Percentiles rank a stretch among this genome's conserved stretches.
phyloP scores from a whole-genome alignment of 37 sponge, comb jelly and placozoan species.

The Tethya wilhelma region DNA sequence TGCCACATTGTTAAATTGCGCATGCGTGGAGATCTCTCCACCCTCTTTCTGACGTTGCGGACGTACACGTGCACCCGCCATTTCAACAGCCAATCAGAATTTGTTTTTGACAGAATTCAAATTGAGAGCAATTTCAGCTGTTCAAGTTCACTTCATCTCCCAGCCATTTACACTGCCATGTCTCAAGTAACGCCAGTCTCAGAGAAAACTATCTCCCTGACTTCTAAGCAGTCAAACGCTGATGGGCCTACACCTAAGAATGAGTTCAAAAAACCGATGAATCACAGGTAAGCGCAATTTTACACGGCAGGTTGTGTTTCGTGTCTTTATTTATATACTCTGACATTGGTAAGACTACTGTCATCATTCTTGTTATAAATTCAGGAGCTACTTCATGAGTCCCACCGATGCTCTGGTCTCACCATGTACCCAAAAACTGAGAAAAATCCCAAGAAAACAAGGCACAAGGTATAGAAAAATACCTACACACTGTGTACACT shows the following conservation, averaged over 20 bases:
- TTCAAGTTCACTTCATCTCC: not conserved
- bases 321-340: too few relatives aligned
- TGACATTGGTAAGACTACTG: too few relatives aligned
- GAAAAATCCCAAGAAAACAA: constrained; percentile 7
- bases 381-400: constrained; percentile 76
- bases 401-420: constrained; percentile 89
- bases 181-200: constrained; percentile 49
- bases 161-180: constrained; percentile 13
- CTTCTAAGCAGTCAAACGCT: not conserved
- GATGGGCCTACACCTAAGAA: constrained; percentile 51
- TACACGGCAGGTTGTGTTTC: too few relatives aligned
- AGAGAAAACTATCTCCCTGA: constrained; percentile 34
- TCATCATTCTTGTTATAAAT: too few relatives aligned
- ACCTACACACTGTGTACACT: too few relatives aligned
- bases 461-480: not conserved
- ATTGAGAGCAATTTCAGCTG: not conserved
- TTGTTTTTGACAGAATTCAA: not conserved
- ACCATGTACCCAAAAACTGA: constrained; percentile 83
- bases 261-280: constrained; percentile 54
- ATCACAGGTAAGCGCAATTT: constrained; percentile 7
- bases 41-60: too few relatives aligned
- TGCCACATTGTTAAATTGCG: too few relatives aligned
- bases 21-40: too few relatives aligned
- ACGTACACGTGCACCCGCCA: not conserved
- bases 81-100: constrained; percentile 46